These are phyloP conservation scores for Diloba caeruleocephala DNA, from an alignment of 2,888 invertebrate species.

Conservation along the genomic window DNA sequence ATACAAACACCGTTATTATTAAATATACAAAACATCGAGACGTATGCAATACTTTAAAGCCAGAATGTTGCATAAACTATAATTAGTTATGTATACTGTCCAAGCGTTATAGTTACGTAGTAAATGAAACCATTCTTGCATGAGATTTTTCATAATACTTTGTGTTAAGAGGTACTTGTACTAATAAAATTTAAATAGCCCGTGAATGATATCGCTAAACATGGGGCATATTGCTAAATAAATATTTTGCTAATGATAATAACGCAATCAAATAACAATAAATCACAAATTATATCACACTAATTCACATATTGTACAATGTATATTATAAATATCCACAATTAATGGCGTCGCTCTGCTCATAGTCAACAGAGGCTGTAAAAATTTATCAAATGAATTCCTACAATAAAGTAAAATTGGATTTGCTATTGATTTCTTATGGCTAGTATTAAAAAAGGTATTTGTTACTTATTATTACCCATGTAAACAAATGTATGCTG, in stretches of 20 bases:
- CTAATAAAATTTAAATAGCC: slow-evolving; percentile 21
- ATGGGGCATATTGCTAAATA: slow-evolving; percentile 20
- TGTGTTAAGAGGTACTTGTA: slow-evolving; percentile 30
- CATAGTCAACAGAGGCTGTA: neutral
- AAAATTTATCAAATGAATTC: no score
- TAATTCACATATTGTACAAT: slow-evolving; percentile 41
- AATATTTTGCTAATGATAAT: slow-evolving; percentile 42
- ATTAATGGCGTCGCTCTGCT: slow-evolving; percentile 2
- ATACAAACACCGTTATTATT: slow-evolving; percentile 58
- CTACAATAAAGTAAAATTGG: no score
- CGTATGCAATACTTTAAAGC: slow-evolving; percentile 41
- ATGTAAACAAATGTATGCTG: no score
- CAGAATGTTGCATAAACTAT: slow-evolving; percentile 29
- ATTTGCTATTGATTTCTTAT: neutral
- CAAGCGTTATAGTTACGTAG: slow-evolving; percentile 35
- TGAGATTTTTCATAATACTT: slow-evolving; percentile 25
- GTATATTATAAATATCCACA: slow-evolving; percentile 11
- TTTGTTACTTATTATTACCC: no score
- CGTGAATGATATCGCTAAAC: slow-evolving; percentile 7
- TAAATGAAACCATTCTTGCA: slow-evolving; percentile 9
- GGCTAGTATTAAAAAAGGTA: no score
- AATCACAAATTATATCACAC: slow-evolving; percentile 63
- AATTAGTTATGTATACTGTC: slow-evolving; percentile 27
- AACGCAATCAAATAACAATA: slow-evolving; percentile 33
- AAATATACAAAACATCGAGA: slow-evolving; percentile 49